Conservation (phyloP, 37 sponge, comb jelly and placozoan species). For the Agelas oroides region DNA sequence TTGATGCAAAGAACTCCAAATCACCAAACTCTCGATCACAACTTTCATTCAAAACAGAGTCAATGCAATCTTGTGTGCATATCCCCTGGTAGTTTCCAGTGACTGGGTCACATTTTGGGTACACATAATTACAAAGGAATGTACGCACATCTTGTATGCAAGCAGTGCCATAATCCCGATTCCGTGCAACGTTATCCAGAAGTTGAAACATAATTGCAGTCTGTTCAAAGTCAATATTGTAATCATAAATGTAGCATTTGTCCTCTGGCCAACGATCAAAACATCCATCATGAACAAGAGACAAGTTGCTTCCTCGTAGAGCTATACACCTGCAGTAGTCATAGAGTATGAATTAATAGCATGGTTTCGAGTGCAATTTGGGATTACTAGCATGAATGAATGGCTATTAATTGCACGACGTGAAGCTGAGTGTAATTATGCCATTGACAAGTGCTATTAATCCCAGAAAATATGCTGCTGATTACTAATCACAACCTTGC, state of each 20-base stretch:
- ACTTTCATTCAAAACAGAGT: background rate
- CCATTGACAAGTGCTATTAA: too few relatives aligned
- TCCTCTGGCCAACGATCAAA: background rate
- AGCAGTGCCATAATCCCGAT: too few relatives aligned
- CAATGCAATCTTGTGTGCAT: slow-evolving; percentile 13
- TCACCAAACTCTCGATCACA: background rate
- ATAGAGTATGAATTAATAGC: too few relatives aligned
- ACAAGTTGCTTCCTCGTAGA: background rate
- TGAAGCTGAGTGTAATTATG: too few relatives aligned
- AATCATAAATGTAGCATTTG: slow-evolving; percentile 2
- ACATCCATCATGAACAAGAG: background rate
- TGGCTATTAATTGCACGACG: too few relatives aligned
- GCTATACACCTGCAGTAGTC: background rate
- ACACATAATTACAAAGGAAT: slow-evolving; percentile 48
- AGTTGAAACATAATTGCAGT: too few relatives aligned
- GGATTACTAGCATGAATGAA: too few relatives aligned
- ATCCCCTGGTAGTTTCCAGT: slow-evolving; percentile 17
- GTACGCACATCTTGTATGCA: slow-evolving; percentile 15
- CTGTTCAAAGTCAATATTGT: background rate
- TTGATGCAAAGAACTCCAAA: background rate
- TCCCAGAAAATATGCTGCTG: too few relatives aligned
- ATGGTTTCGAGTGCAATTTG: too few relatives aligned
- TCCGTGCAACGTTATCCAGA: background rate
- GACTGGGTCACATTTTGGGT: slow-evolving; percentile 11
- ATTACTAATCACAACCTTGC: too few relatives aligned